Evolutionary conservation across 2,888 invertebrate genomes (phyloP).

Genomic region (Listrodromus nycthemerus): DNA sequence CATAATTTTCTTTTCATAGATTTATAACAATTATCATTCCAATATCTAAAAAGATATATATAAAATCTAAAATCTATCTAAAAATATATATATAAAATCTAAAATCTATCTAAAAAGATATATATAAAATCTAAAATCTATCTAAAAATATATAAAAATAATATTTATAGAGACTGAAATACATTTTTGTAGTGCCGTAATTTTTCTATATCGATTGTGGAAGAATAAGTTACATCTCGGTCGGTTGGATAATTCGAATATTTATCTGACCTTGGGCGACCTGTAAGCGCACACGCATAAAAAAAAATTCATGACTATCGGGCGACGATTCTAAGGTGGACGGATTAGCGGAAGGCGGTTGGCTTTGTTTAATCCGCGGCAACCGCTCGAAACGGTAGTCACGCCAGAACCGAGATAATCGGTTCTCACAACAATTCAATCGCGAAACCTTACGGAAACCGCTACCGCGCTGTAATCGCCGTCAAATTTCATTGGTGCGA

Average conservation of each 20-base stretch:
- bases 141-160: too few relatives aligned
- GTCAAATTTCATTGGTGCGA: background rate
- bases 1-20: too few relatives aligned
- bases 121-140: too few relatives aligned
- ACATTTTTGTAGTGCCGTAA: too few relatives aligned
- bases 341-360: too few relatives aligned
- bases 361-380: background rate
- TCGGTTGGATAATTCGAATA: background rate
- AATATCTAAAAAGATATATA: too few relatives aligned
- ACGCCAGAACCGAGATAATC: conserved; percentile 36
- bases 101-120: too few relatives aligned
- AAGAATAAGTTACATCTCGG: background rate
- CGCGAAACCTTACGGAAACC: background rate
- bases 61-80: too few relatives aligned
- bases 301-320: background rate
- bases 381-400: conserved; percentile 9
- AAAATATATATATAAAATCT: too few relatives aligned
- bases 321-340: background rate
- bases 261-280: background rate
- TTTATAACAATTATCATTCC: too few relatives aligned
- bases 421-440: background rate
- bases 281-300: background rate
- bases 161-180: too few relatives aligned
- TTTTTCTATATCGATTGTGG: background rate
- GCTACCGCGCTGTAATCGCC: background rate